These are phyloP conservation scores for cattle (Bos taurus) DNA, from an alignment of 2,113 vertebrate genomes.

Conservation along the genomic window DNA sequence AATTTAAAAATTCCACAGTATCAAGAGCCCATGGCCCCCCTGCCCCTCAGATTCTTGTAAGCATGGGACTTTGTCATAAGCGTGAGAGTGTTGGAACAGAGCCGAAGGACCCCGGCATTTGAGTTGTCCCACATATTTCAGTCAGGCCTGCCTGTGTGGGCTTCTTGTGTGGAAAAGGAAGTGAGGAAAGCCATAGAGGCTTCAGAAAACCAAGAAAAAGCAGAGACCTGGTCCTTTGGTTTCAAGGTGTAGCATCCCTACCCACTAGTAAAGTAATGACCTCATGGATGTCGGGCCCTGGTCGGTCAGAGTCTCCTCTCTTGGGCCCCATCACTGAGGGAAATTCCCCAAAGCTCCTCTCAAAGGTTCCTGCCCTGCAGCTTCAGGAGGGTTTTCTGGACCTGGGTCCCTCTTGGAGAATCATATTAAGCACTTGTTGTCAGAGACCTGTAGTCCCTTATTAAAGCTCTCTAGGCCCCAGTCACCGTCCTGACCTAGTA, in stretches of 20 bases:
- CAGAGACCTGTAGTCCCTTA: background rate
- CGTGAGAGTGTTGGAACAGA: rapidly evolving
- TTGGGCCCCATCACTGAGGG: background rate
- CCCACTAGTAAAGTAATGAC: background rate
- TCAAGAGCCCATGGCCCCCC: background rate
- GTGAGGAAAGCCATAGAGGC: background rate
- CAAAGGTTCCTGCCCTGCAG: background rate
- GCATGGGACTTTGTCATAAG: background rate
- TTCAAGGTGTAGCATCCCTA: rapidly evolving
- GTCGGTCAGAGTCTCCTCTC: no score
- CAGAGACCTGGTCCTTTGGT: background rate
- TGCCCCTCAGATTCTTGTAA: background rate
- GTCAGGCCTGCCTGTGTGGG: background rate
- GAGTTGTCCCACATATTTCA: background rate
- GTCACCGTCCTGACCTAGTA: background rate
- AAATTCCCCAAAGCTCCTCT: background rate
- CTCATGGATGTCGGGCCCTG: rapidly evolving
- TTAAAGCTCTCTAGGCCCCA: background rate
- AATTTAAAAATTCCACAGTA: background rate
- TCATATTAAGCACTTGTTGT: background rate
- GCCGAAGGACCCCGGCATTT: no score
- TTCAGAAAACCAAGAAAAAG: background rate
- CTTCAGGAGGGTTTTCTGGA: background rate
- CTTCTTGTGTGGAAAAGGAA: background rate
- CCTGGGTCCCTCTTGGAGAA: no score